phyloP scores from a whole-genome alignment of 30 jellyfish, hydroid and myxozoan genomes.

The Cassiopea andromeda region DNA sequence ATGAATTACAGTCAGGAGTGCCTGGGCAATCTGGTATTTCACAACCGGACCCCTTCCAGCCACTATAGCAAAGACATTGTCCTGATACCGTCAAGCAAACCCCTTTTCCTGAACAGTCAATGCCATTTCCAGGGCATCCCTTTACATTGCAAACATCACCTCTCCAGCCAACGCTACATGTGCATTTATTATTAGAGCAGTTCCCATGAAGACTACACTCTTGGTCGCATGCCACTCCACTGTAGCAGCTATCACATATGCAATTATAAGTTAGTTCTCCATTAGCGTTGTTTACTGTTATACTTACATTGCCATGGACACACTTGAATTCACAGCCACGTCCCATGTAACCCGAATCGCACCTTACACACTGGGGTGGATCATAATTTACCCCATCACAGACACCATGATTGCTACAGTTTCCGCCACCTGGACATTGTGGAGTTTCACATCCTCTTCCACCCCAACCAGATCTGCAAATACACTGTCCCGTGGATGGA shows the following conservation, averaged over 20 bases:
- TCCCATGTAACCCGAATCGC: conserved; percentile 68
- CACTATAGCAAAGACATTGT: conserved; percentile 60
- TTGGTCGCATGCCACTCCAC: conserved; percentile 64
- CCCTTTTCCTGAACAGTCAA: conserved; percentile 72
- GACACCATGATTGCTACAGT: conserved; percentile 73
- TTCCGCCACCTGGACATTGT: conserved; percentile 77
- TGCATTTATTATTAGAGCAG: conserved; percentile 51
- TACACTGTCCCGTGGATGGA: conserved; percentile 71
- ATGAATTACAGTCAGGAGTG: conserved; percentile 60
- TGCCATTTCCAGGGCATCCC: conserved; percentile 67
- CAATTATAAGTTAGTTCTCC: conserved; percentile 28
- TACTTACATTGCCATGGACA: conserved; percentile 42
- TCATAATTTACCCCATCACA: conserved; percentile 63
- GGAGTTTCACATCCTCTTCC: conserved; percentile 75
- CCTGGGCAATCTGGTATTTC: conserved; percentile 75
- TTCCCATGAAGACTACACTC: conserved; percentile 67
- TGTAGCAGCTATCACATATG: conserved; percentile 37
- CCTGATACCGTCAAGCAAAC: conserved; percentile 59
- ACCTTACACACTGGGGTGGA: conserved; percentile 64
- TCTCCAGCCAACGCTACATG: conserved; percentile 63
- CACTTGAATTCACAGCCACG: conserved; percentile 75
- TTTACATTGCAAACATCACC: conserved; percentile 52
- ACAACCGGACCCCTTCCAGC: conserved; percentile 75
- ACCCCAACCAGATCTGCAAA: conserved; percentile 73
- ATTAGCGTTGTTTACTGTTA: conserved; percentile 6